Conservation (phyloP, 2,888 invertebrate species). For the Cephus pulcher region DNA sequence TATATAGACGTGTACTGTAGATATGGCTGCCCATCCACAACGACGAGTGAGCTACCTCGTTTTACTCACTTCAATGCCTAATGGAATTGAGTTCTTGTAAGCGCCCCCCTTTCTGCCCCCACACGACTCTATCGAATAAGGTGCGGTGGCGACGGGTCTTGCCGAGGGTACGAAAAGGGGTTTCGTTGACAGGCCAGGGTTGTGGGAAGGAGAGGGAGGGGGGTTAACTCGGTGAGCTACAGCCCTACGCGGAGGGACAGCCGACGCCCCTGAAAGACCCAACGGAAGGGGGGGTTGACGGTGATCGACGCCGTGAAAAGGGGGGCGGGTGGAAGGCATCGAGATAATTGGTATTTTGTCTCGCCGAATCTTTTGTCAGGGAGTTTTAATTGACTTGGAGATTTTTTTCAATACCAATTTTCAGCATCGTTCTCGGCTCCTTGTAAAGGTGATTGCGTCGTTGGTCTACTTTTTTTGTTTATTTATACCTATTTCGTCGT, state of each 20-base stretch:
- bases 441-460: conserved; percentile 5
- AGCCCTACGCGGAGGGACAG: too few relatives aligned
- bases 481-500: too few relatives aligned
- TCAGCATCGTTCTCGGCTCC: conserved; percentile 31
- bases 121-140: neutral
- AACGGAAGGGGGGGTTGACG: conserved; percentile 21
- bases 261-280: too few relatives aligned
- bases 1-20: conserved; percentile 37
- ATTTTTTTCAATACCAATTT: conserved; percentile 53
- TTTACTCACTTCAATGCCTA: conserved; percentile 61
- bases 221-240: conserved; percentile 13
- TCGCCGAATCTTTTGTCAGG: conserved; percentile 54
- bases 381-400: conserved; percentile 58
- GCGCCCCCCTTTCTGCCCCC: conserved; percentile 30
- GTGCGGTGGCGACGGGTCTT: neutral
- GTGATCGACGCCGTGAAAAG: conserved; percentile 18
- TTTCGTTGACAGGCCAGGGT: conserved; percentile 31
- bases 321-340: conserved; percentile 30
- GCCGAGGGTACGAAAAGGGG: conserved; percentile 9
- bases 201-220: conserved; percentile 14
- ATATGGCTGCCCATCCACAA: conserved; percentile 42
- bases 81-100: conserved; percentile 60
- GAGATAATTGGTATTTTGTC: conserved; percentile 61
- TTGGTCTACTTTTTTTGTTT: neutral
- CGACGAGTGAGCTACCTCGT: conserved; percentile 45